phyloP scores from a whole-genome alignment of 2,113 vertebrate genomes.

The Lepidothrix coronata region DNA sequence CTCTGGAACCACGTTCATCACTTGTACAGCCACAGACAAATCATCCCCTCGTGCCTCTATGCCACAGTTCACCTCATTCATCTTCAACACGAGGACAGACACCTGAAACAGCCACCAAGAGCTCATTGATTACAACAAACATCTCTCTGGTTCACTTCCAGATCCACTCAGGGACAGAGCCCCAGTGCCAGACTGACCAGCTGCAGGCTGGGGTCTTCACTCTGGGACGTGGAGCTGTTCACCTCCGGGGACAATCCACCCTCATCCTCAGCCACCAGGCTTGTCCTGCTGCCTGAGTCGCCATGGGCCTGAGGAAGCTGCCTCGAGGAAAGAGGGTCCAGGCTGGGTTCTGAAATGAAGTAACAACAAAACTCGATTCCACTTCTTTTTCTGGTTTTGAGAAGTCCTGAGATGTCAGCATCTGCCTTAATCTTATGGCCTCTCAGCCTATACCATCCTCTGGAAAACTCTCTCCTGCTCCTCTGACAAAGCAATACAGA shows the following conservation, averaged over 20 bases:
- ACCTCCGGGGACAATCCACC: slow-evolving; percentile 78
- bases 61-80: slow-evolving; percentile 78
- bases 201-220: slow-evolving; percentile 81
- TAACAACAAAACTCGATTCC: neutral
- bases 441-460: neutral
- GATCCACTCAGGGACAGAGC: neutral
- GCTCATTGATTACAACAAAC: neutral
- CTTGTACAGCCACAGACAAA: slow-evolving; percentile 81
- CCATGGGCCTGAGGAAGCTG: slow-evolving; percentile 52
- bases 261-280: slow-evolving; percentile 75
- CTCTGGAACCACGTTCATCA: slow-evolving; percentile 75
- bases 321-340: slow-evolving; percentile 76
- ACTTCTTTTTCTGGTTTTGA: neutral
- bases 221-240: slow-evolving; percentile 86
- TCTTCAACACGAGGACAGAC: slow-evolving; percentile 83
- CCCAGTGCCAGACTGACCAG: slow-evolving; percentile 72
- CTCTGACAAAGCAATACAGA: neutral
- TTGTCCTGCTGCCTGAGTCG: slow-evolving; percentile 61
- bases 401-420: neutral
- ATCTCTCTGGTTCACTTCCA: neutral
- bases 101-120: slow-evolving; percentile 73
- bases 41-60: slow-evolving; percentile 84
- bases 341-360: slow-evolving; percentile 80
- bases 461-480: neutral
- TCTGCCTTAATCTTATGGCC: neutral